A percentile compares a stretch with the other conserved stretches of the same genome.
phyloP scores from a whole-genome alignment of 2,888 invertebrate genomes.

The Parnassius mnemosyne region DNA sequence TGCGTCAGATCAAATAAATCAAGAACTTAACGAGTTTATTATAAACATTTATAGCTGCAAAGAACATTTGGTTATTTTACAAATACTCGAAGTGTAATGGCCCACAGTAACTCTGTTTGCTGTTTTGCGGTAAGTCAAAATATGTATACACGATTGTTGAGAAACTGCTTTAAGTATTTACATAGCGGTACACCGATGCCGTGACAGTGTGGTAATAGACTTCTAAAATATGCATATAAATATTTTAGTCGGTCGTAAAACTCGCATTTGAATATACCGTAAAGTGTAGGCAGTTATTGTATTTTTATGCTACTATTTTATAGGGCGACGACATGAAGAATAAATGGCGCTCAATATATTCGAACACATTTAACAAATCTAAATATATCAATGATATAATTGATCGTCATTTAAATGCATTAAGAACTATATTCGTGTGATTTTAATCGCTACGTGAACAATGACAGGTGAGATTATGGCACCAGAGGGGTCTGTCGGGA shows the following conservation, averaged over 20 bases:
- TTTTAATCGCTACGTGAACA: conserved; percentile 32
- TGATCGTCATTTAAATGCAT: neutral
- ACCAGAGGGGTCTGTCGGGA: conserved; percentile 57
- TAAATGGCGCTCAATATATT: conserved; percentile 37
- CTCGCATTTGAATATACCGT: conserved; percentile 44
- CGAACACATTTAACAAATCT: neutral
- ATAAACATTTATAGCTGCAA: conserved; percentile 66
- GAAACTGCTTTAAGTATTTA: conserved; percentile 58
- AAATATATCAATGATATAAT: neutral
- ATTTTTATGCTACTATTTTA: conserved; percentile 44
- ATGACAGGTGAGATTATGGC: conserved; percentile 57
- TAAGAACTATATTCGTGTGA: conserved; percentile 5
- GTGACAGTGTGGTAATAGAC: conserved; percentile 52
- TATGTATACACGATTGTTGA: conserved; percentile 52
- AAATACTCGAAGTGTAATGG: conserved; percentile 74
- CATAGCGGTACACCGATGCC: conserved; percentile 54
- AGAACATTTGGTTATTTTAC: conserved; percentile 68
- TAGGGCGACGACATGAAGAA: conserved; percentile 60
- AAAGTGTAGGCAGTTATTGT: conserved; percentile 41
- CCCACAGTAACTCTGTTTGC: conserved; percentile 62
- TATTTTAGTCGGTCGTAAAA: conserved; percentile 55
- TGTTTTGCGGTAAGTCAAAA: conserved; percentile 61
- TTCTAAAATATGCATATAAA: conserved; percentile 64
- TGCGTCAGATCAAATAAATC: conserved; percentile 69
- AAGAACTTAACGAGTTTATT: conserved; percentile 65